Base-by-base conservation (phyloP, 2,888 invertebrate species). In the Ophion costatus region DNA sequence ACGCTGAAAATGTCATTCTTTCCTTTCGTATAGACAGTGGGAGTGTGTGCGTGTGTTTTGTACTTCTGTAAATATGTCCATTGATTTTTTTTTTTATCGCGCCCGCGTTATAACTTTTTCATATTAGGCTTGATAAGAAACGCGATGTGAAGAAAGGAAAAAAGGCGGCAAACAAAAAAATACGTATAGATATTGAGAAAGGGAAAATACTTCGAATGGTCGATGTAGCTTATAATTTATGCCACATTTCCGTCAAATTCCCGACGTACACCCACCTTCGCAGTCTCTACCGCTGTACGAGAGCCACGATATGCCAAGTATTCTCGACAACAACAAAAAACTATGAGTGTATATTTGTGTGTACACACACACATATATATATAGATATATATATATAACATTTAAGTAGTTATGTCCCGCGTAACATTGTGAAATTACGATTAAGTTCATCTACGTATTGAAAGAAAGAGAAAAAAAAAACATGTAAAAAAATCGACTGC, bases 1-100 rank as follows among this genome's bases (percentile, higher is more conserved):
- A 51, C 51, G 51, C 51, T 17, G 14, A 14, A 5, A 17, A 51
- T 51, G 17, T 11, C 38, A n/a, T 51, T 51, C 20, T n/a, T 9
- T 73, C 64, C 66, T 80, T 88, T 86, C 91, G 91, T 89, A 90
- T 89, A 91, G 88, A 87, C 84, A 82, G 51, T 0, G 51, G 14
- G n/a, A n/a, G 51, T 51, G 51, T 51, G 51, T 51, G 51, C 11
- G 51, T 10, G 79, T 85, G 79, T 80, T 76, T 88, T 88, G 84
- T 86, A 88, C 78, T 81, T 79, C 83, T 91, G 91, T 91, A 90
- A 88, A 90, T 90, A 90, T 83, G 57, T 90, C 87, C 86, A 84
- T 84, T 87, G n/a, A n/a, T 83, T 84, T 86, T 82, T 73, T 29
- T 67, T 38, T 51, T 10, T 29, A 51, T 17, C 14, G 51, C 51